Evolutionary conservation across 2,888 invertebrate species (phyloP), one percentile per base, ranked within the genome.

Genomic region (Heliconius erato): DNA sequence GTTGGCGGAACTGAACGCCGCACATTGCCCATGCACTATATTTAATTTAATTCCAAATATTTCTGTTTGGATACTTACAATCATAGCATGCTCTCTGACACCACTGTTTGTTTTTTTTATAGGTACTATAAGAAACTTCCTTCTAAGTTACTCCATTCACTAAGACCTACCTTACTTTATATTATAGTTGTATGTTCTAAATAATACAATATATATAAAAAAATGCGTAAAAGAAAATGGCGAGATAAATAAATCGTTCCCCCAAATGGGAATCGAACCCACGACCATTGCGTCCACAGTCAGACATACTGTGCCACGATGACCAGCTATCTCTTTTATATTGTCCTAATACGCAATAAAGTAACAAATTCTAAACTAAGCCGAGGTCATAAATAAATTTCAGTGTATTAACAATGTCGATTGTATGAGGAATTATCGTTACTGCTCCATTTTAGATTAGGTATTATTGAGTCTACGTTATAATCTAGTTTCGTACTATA

Each of bases 391-490:
- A 79, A 79, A 79, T 79, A 67, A 59, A 26, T 54, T 69, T 69
- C 26, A 71, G 14, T 68, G 35, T 71, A 79, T 79, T 69, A 35
- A 79, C 59, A 49, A 35, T 26, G 49, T 16, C 79, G 16, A 69
- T 71, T 79, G 71, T 79, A 71, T 79, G 69, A 71, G 69, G 69
- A 79, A 69, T 71, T 54, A 79, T 79, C 54, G 59, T 28, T 26
- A 11, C 26, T 79, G 40, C 40, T 79, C 59, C 26, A 79, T 79
- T 35, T 69, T 35, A 67, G 35, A 59, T 71, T 54, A n/a, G 63
- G 63, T 12, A 35, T 54, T 54, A 59, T 54, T 59, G 54, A 71
- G 40, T 79, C 59, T 49, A 54, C 49, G 49, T 54, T 68, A 40
- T 28, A 7, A 68, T 54, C 49, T 78, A 49, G 28, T 4, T 76